Evolutionary conservation across 2,113 vertebrate genomes (phyloP).

Genomic region (Electrona antarctica): DNA sequence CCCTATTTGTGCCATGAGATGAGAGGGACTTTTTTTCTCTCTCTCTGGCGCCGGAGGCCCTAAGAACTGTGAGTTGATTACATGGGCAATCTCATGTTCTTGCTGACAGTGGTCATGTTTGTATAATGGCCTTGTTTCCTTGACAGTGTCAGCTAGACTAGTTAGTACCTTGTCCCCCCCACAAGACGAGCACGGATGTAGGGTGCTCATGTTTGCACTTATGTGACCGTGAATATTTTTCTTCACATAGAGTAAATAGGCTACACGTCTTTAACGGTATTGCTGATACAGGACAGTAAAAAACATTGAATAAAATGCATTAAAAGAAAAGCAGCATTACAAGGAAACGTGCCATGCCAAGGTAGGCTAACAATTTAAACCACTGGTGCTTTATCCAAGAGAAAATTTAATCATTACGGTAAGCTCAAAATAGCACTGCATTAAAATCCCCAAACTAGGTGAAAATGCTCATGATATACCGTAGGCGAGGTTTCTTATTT

Average conservation of each 20-base stretch:
- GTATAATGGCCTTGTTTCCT: constrained; percentile 47
- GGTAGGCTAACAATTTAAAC: too few relatives aligned
- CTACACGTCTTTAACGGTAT: constrained; percentile 1
- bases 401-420: too few relatives aligned
- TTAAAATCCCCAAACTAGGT: too few relatives aligned
- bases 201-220: not conserved
- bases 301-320: too few relatives aligned
- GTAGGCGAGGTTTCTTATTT: constrained; percentile 20
- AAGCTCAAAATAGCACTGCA: too few relatives aligned
- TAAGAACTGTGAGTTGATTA: constrained; percentile 56
- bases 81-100: constrained; percentile 47
- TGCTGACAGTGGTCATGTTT: constrained; percentile 55
- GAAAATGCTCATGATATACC: too few relatives aligned
- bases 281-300: not conserved
- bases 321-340: too few relatives aligned
- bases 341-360: too few relatives aligned
- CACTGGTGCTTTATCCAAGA: too few relatives aligned
- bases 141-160: constrained; percentile 49
- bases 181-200: constrained; percentile 38
- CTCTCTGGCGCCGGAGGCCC: constrained; percentile 67
- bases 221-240: not conserved
- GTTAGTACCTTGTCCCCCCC: constrained; percentile 31
- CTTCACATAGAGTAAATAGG: constrained; percentile 5
- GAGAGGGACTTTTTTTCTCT: constrained; percentile 65
- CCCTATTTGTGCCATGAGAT: constrained; percentile 76